A percentile compares a stretch with the other conserved stretches of the same genome.
phyloP scores from a whole-genome alignment of 2,113 vertebrate genomes.

The Corydoras maculifer region DNA sequence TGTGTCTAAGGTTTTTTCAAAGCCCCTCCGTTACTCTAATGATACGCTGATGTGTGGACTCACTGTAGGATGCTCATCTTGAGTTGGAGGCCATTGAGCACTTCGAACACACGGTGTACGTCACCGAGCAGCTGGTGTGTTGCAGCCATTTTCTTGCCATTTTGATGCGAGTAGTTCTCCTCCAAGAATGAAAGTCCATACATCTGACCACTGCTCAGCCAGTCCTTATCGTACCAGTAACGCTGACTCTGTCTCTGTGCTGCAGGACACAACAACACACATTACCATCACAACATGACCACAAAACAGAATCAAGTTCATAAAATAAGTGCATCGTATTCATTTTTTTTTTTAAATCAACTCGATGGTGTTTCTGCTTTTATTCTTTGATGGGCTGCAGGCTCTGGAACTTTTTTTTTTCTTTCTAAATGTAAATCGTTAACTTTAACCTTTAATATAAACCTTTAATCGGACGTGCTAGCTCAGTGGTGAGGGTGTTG shows the following conservation, averaged over 20 bases:
- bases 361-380: too few species aligned
- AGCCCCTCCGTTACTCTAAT: too few species aligned
- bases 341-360: too few species aligned
- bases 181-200: slow-evolving; percentile 86
- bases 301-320: neutral
- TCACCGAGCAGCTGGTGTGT: slow-evolving; percentile 86
- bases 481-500: too few species aligned
- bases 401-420: too few species aligned
- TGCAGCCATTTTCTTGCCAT: slow-evolving; percentile 84
- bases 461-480: too few species aligned
- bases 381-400: too few species aligned
- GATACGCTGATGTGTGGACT: slow-evolving; percentile 41
- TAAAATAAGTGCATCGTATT: too few species aligned
- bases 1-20: too few species aligned
- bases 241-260: slow-evolving; percentile 82
- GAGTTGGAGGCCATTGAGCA: slow-evolving; percentile 85
- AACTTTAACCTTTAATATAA: too few species aligned
- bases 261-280: slow-evolving; percentile 42
- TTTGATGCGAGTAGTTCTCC: slow-evolving; percentile 90
- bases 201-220: slow-evolving; percentile 87
- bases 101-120: slow-evolving; percentile 78
- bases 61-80: slow-evolving; percentile 93
- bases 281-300: neutral
- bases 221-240: slow-evolving; percentile 86
- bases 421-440: too few species aligned